Conservation (phyloP, 2,888 invertebrate genomes). For the Cerceris rybyensis region DNA sequence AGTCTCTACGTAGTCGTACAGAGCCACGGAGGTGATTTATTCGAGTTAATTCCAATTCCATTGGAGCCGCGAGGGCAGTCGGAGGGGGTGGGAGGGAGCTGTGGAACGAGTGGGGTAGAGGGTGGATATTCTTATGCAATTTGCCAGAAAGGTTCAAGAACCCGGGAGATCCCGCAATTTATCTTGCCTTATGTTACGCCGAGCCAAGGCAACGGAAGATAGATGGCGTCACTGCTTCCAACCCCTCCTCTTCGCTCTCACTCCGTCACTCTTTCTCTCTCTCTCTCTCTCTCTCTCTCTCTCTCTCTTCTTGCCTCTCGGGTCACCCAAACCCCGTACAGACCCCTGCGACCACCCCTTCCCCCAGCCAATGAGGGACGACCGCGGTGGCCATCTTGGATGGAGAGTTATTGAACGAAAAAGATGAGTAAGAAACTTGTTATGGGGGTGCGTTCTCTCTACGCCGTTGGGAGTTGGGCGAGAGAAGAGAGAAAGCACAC, state of each 20-base stretch:
- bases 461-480: conserved; percentile 66
- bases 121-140: conserved; percentile 82
- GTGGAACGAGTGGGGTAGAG: conserved; percentile 64
- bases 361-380: conserved; percentile 82
- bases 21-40: conserved; percentile 79
- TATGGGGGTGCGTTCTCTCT: conserved; percentile 80
- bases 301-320: conserved; percentile 68
- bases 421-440: conserved; percentile 83
- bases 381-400: conserved; percentile 82
- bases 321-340: conserved; percentile 71
- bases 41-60: conserved; percentile 82
- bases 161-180: conserved; percentile 82
- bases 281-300: conserved; percentile 43
- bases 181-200: conserved; percentile 83
- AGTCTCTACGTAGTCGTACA: conserved; percentile 69
- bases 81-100: conserved; percentile 54
- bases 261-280: conserved; percentile 42
- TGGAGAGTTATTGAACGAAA: conserved; percentile 83
- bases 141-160: conserved; percentile 83
- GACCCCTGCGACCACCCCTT: conserved; percentile 79
- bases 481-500: conserved; percentile 45
- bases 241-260: conserved; percentile 67
- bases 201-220: conserved; percentile 82
- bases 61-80: conserved; percentile 78
- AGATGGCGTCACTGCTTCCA: conserved; percentile 82